phyloP scores from a whole-genome alignment of 2,888 invertebrate species.

The Diachrysia chrysitis region DNA sequence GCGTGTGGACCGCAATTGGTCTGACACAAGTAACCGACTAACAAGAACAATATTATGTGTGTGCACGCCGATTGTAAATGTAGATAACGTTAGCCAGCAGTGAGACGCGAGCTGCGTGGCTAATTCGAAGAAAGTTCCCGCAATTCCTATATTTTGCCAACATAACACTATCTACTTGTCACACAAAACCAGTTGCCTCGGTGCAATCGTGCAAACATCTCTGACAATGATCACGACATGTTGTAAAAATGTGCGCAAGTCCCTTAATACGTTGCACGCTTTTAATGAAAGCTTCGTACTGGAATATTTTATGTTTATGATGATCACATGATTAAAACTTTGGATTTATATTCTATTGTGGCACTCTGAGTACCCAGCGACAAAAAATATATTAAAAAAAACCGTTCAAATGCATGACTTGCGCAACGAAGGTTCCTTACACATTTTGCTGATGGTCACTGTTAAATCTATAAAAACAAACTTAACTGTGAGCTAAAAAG shows the following conservation, averaged over 20 bases:
- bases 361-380: background rate
- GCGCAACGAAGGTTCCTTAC: no score
- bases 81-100: slow-evolving; percentile 60
- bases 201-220: slow-evolving; percentile 56
- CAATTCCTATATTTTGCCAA: slow-evolving; percentile 62
- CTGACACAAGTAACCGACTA: slow-evolving; percentile 46
- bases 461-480: no score
- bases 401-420: no score
- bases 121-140: slow-evolving; percentile 69
- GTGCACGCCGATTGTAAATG: slow-evolving; percentile 59
- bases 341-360: background rate
- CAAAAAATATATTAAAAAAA: background rate
- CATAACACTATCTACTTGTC: slow-evolving; percentile 50
- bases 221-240: slow-evolving; percentile 60
- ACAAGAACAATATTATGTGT: slow-evolving; percentile 53
- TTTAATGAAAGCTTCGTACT: slow-evolving; percentile 11
- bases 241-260: slow-evolving; percentile 41
- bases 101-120: slow-evolving; percentile 64
- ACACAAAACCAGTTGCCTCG: slow-evolving; percentile 57
- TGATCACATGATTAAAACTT: background rate
- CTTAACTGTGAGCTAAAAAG: no score
- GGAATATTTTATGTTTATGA: background rate
- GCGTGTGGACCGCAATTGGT: slow-evolving; percentile 30
- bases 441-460: no score
- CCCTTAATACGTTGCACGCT: slow-evolving; percentile 11